Base-by-base conservation (phyloP, 1,140 invertebrate species). In the Drosophila sp. region DNA sequence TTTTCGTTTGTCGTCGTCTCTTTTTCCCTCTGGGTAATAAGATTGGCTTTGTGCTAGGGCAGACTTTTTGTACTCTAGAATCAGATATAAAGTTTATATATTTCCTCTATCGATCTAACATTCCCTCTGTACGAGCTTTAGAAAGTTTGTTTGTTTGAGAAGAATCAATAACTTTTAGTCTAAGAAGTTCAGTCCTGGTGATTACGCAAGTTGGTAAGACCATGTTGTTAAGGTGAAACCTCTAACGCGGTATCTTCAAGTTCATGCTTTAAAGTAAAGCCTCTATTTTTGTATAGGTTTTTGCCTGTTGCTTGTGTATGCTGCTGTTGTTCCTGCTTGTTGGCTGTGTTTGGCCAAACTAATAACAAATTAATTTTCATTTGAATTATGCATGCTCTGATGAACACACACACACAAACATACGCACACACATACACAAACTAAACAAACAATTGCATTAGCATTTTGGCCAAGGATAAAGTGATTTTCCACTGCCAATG, bases 351-450 rank as follows among this genome's bases (percentile, higher is more conserved):
- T 86, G 76, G 71, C 66, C 66, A 76, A 86, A 81, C 82, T 81
- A 86, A 86, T 86, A 86, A 86, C 79, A 81, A 86, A 81, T 86
- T 86, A 79, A 86, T 81, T 86, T 86, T 66, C 66, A 76, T 86
- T 79, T 76, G 79, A 86, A 86, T 86, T 86, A 86, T 86, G 77
- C 83, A 82, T 71, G 79, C 75, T 73, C 63, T 65, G 82, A 55
- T 76, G 56, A 68, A 64, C 72, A 60, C 67, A 61, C 35, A 27
- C 73, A 44, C 70, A 60, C 40, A 62, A 50, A 55, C 56, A 55
- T 17, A 47, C 41, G 70, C 47, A 67, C 38, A 54, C n/a, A n/a
- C 17, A 33, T 60, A 66, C 32, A 50, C 55, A 30, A 17, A 56
- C 23, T 35, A 40, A 56, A 66, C 44, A 77, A 47, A 44, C 29